Percentiles rank a stretch among this genome's conserved stretches.
These are phyloP conservation scores for Orientallactaga sibirica DNA, from an alignment of 2,797 vertebrate genomes.

Conservation along the genomic window DNA sequence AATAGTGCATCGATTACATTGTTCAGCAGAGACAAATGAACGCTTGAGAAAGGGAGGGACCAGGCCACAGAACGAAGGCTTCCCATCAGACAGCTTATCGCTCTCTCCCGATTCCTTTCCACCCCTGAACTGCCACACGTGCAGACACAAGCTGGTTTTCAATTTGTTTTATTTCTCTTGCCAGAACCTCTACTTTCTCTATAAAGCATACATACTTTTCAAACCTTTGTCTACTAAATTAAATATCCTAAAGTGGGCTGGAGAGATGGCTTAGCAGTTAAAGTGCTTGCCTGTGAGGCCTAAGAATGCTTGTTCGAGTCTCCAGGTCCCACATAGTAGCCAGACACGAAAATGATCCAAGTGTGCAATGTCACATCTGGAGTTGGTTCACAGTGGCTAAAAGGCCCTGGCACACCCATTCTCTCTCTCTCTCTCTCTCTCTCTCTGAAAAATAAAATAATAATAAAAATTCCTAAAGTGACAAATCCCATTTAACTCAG, in stretches of 20 bases:
- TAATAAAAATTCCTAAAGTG: neutral
- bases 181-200: neutral
- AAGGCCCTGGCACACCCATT: no score
- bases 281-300: no score
- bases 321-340: no score
- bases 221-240: conserved; percentile 16
- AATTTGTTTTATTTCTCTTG: conserved; percentile 19
- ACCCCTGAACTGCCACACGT: neutral
- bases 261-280: no score
- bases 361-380: no score
- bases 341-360: no score
- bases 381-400: no score
- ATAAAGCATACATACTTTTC: neutral
- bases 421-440: no score
- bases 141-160: neutral
- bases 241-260: neutral
- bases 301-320: no score
- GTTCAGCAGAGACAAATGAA: neutral
- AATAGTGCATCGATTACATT: neutral
- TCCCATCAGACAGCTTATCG: neutral
- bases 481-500: neutral
- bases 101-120: neutral
- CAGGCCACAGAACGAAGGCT: neutral
- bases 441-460: no score
- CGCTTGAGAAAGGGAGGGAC: neutral